Evolutionary conservation across 2,797 vertebrate species (phyloP), one percentile per base, ranked within the genome.

Genomic region (Gobionotothen gibberifrons): DNA sequence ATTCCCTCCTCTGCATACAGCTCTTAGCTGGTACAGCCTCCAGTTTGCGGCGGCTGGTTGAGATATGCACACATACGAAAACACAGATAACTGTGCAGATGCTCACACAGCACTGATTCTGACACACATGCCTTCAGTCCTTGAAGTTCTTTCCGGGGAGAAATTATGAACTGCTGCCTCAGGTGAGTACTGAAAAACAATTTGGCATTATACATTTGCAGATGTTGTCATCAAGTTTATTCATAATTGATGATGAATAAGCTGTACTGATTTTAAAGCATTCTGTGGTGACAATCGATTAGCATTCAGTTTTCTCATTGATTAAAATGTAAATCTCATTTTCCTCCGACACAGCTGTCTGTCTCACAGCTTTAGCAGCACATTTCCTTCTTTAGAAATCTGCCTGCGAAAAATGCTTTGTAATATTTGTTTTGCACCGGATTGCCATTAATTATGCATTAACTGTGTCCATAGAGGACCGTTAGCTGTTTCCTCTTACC

Each of bases 151-250:
- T 17, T 82, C 62, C 71, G 83, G 78, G 83, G 71, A 60, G 81
- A 74, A 62, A 90, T 85, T 14, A 93, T 93, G 91, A 88, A 66
- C 29, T 92, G 89, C 92, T 94, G 93, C 80, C 82, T 93, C 68
- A 90, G 91, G 93, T 94, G 81, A 92, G 93, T 87, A 56, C 76
- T 62, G 32, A 29, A 57, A 62, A 76, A 51, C 39, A 61, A 21
- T 56, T 76, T 63, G 40, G 3, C 14, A 15, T 40, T 52, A 32
- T 44, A 43, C 9, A 12, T 58, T 57, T 65, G 54, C 32, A 26
- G 42, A 60, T 54, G 55, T 66, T 56, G 6, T 15, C 39, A 14
- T 66, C 2, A 78, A 69, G 44, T 79, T 69, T 44, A 16, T 62
- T 53, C 15, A 13, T 29, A 2, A 56, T 40, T 62, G n/a, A 14